A percentile compares a stretch with the other conserved stretches of the same genome.
These are phyloP conservation scores for Rotaria magnacalcarata DNA, from an alignment of 2,888 invertebrate species.

Conservation along the genomic window DNA sequence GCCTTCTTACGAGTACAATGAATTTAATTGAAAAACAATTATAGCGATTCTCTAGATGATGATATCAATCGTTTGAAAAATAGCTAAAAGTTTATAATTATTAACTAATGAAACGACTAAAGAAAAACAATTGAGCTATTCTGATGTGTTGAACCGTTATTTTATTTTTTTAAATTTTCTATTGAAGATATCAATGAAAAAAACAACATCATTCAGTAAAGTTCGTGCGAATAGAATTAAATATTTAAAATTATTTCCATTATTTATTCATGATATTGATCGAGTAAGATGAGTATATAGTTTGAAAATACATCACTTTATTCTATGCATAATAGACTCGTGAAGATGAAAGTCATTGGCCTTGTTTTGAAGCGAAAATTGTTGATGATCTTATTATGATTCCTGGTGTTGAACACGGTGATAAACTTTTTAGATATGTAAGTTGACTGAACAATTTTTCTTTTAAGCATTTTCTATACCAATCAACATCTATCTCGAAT, in stretches of 20 bases:
- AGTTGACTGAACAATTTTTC: neutral
- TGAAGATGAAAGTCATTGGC: constrained; percentile 8
- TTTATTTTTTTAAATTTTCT: neutral
- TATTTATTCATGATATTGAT: constrained; percentile 20
- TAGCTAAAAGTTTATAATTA: no score
- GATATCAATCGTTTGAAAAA: no score
- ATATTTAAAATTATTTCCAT: constrained; percentile 34
- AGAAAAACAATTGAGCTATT: no score
- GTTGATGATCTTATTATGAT: constrained; percentile 11
- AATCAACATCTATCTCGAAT: no score
- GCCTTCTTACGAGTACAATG: no score
- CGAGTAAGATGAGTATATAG: neutral
- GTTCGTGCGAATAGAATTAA: neutral
- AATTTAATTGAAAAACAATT: no score
- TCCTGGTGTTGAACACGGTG: neutral
- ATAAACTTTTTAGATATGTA: constrained; percentile 25
- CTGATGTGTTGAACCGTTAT: no score
- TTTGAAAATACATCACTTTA: neutral
- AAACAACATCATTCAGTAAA: neutral
- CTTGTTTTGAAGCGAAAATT: neutral
- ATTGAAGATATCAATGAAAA: neutral
- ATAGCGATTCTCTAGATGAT: no score
- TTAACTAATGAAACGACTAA: no score
- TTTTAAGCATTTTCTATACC: no score
- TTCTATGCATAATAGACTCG: neutral